Evolutionary conservation across 2,797 vertebrate species (phyloP), one percentile per base, ranked within the genome.

Genomic region (Urophycis tenuis): DNA sequence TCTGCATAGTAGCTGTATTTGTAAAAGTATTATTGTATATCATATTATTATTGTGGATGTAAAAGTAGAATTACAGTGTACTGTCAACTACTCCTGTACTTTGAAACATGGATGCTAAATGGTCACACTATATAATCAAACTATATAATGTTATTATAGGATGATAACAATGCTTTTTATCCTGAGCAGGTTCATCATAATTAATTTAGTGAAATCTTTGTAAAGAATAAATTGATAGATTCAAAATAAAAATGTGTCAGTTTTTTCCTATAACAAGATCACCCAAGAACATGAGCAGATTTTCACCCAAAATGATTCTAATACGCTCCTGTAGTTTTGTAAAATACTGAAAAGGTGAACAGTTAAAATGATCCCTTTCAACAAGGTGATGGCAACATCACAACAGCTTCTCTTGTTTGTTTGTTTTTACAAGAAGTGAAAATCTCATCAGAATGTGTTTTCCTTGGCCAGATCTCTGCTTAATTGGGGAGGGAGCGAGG

Each of bases 401-500:
- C 45, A 60, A 60, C n/a, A n/a, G 25, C 53, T 9, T 53, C 5
- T 53, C 53, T 10, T 64, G 9, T 25, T 29, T 11, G 29, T 67
- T 67, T 67, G 8, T 53, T 60, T 60, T 60, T 64, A 25, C 9
- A 25, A 25, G 1, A 25, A 19, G 11, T 64, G n/a, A 25, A 25
- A 25, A 64, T 29, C 53, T 29, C n/a, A 67, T 67, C 25, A 29
- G n/a, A 3, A 64, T 67, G 53, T 10, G 60, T 29, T 67, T n/a
- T 67, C 60, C 6, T 6, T 67, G 60, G 8, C 60, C 25, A 8
- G 19, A 49, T 19, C 45, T 22, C 22, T n/a, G 22, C 25, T 34
- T 60, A 70, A 71, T 73, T 35, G 34, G n/a, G n/a, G n/a, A n/a
- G n/a, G n/a, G n/a, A 12, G 53, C 30, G 69, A 73, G 77, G 5